Base-by-base conservation (phyloP, 2,113 vertebrate species). In the Podiceps cristatus region DNA sequence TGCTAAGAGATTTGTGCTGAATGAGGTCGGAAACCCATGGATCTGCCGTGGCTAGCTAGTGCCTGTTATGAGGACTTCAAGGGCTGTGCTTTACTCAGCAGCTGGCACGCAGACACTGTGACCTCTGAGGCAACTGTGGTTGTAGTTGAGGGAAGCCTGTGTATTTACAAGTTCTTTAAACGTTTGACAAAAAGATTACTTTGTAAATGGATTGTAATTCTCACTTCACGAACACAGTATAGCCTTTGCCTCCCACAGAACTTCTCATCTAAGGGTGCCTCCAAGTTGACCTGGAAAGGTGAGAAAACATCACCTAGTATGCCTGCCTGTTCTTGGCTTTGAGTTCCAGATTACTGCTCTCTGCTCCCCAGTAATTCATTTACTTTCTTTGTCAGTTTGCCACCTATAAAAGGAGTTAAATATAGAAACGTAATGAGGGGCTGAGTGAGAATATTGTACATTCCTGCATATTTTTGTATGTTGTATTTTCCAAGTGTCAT, bases 321-420 rank as follows among this genome's bases (percentile, higher is more conserved):
- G 23, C n/a, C 27, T 47, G 60, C 18, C 19, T 85, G 77, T 69
- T 50, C 40, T 27, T 78, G 42, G 59, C 49, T 81, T 71, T 35
- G 33, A 18, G 55, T 81, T 89, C 58, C 82, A 85, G 69, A 50
- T 78, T 93, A 81, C 47, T 72, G 64, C 14, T 62, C 7, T 86
- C 37, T 59, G 50, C 44, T 68, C 60, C 56, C 29, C 72, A 84
- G 84, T 94, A 10, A 95, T 78, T 95, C 11, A 94, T 91, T 95
- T 94, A 91, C 77, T 72, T 95, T 69, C 63, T 80, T 84, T 91
- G 93, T 63, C 68, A 77, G 67, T 89, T 94, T 86, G 42, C 72
- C 93, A 77, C 67, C 72, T 96, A 68, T 66, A 94, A 96, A 94
- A 87, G 11, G 25, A 91, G 84, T 62, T 94, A 94, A 85, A 94